These are phyloP conservation scores for Epinotia bilunana DNA, from an alignment of 2,888 invertebrate species.

Conservation along the genomic window DNA sequence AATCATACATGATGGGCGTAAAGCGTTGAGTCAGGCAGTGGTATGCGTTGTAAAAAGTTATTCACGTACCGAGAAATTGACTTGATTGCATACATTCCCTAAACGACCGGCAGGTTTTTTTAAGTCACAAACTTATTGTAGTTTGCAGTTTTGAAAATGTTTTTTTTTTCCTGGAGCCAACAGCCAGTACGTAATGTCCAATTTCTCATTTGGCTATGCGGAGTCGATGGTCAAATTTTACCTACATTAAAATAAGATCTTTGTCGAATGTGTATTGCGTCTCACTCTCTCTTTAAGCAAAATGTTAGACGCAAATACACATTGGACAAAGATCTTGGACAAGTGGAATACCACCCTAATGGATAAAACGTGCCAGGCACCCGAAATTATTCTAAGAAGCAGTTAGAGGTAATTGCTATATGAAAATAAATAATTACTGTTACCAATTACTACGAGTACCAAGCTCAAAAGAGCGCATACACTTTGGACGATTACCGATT, in stretches of 20 bases:
- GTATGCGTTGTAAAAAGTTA: constrained; percentile 6
- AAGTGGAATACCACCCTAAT: constrained; percentile 34
- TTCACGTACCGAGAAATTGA: constrained; percentile 3
- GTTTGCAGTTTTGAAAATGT: no score
- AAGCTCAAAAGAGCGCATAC: neutral
- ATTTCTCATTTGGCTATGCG: no score
- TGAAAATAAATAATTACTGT: constrained; percentile 49
- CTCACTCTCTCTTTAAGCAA: no score
- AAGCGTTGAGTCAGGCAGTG: constrained; percentile 16
- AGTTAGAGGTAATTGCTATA: constrained; percentile 57
- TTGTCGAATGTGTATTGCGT: no score
- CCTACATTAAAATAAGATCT: no score
- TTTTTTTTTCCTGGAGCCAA: no score
- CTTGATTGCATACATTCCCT: neutral
- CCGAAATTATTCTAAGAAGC: constrained; percentile 47
- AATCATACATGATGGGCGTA: neutral
- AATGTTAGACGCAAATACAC: no score
- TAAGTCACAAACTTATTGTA: no score
- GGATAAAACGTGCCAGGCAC: constrained; percentile 46
- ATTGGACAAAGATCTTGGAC: no score
- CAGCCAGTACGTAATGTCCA: no score
- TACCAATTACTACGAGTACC: neutral
- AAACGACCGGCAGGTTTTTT: neutral
- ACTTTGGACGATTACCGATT: neutral
- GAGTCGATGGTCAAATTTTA: neutral